phyloP scores from a whole-genome alignment of 2,113 vertebrate genomes.

The Nettapus auritus region DNA sequence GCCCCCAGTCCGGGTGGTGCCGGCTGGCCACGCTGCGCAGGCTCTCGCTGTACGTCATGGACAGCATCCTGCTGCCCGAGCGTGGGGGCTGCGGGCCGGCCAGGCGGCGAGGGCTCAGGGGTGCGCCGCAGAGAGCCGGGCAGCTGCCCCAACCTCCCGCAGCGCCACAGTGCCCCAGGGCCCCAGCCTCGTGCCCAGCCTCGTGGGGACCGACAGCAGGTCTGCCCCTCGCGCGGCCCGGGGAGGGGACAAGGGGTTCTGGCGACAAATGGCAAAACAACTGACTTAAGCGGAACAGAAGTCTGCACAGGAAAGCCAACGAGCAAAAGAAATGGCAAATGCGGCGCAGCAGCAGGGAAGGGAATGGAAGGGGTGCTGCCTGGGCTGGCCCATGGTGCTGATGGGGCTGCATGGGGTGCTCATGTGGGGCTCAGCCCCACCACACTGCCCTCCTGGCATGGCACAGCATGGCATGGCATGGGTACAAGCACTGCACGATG shows the following conservation, averaged over 20 bases:
- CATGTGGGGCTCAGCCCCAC: too few species aligned
- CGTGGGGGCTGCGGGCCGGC: slow-evolving; percentile 80
- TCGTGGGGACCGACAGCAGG: neutral
- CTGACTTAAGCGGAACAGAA: neutral
- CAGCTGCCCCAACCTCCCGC: neutral
- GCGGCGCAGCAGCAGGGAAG: neutral
- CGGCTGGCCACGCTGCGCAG: slow-evolving; percentile 92
- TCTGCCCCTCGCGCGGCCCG: neutral
- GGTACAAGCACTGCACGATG: neutral
- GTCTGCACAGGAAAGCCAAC: neutral
- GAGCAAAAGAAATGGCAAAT: neutral
- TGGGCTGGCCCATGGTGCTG: neutral
- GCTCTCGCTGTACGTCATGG: slow-evolving; percentile 97
- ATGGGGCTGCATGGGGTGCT: neutral
- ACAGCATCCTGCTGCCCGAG: slow-evolving; percentile 88
- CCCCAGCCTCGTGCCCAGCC: neutral
- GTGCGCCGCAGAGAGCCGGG: slow-evolving; percentile 16
- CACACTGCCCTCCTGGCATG: too few species aligned
- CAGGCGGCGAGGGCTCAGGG: slow-evolving; percentile 29
- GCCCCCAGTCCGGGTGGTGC: slow-evolving; percentile 92
- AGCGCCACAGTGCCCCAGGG: fast-evolving
- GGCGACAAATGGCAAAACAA: neutral
- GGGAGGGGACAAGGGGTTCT: neutral
- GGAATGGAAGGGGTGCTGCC: fast-evolving
- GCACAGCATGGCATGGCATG: neutral